Conservation (phyloP, 2,113 vertebrate genomes). For the Cyprinodon tularosa region DNA sequence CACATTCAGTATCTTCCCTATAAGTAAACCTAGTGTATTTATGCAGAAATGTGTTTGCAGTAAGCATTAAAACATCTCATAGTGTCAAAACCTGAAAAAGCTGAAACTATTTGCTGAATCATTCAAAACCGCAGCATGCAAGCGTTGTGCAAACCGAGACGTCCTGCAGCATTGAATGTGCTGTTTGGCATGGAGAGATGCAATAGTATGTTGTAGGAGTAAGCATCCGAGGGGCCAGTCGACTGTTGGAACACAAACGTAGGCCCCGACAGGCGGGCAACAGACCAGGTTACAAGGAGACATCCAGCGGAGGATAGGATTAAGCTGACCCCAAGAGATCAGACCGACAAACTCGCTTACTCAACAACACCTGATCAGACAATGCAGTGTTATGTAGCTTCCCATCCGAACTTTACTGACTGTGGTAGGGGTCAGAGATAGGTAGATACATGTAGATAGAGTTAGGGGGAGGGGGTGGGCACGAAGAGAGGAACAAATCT, state of each 20-base stretch:
- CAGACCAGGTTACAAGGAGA: constrained; percentile 76
- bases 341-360: constrained; percentile 76
- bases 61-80: neutral
- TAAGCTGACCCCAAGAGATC: constrained; percentile 83
- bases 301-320: constrained; percentile 79
- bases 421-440: constrained; percentile 79
- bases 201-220: constrained; percentile 63
- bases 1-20: constrained; percentile 33
- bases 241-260: constrained; percentile 48
- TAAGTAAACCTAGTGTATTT: neutral
- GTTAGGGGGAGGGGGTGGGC: constrained; percentile 28
- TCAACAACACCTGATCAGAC: constrained; percentile 85
- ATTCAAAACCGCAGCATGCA: constrained; percentile 25
- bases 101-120: constrained; percentile 39
- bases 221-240: constrained; percentile 44
- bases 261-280: constrained; percentile 44
- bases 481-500: constrained; percentile 21
- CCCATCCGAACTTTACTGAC: constrained; percentile 77
- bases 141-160: constrained; percentile 42
- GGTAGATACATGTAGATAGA: constrained; percentile 3
- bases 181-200: constrained; percentile 52
- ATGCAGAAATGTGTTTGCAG: neutral
- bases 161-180: constrained; percentile 45
- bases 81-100: constrained; percentile 2
- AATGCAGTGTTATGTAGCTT: constrained; percentile 80